phyloP scores from a whole-genome alignment of 2,113 vertebrate species.

The Chroicocephalus ridibundus region DNA sequence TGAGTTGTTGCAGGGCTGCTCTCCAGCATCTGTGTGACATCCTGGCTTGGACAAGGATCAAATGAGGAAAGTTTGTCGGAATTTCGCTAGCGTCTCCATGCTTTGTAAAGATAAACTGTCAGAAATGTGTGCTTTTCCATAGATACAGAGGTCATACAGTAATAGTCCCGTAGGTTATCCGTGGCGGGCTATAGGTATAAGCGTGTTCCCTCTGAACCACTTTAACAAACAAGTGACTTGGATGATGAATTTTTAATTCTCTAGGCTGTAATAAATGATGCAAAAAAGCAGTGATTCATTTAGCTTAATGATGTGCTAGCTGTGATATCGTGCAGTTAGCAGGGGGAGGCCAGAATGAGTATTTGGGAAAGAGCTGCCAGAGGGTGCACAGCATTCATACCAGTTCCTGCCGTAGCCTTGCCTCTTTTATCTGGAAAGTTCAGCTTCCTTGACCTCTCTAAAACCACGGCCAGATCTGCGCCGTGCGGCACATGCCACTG shows the following conservation, averaged over 20 bases:
- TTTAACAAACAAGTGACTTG: neutral
- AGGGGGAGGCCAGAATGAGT: neutral
- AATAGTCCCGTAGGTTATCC: neutral
- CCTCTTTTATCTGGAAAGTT: neutral
- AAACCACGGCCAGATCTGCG: neutral
- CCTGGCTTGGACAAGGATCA: neutral
- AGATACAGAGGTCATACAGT: neutral
- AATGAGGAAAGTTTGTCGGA: neutral
- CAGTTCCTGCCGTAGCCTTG: neutral
- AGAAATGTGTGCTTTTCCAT: neutral
- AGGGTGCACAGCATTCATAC: neutral
- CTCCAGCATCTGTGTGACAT: neutral
- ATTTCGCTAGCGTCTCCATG: neutral
- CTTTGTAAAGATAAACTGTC: neutral
- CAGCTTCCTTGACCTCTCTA: neutral
- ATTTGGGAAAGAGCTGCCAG: neutral
- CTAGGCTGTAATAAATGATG: neutral
- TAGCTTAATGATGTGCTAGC: neutral
- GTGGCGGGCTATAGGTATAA: neutral
- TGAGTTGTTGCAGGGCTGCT: neutral
- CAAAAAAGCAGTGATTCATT: neutral
- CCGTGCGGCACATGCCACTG: neutral
- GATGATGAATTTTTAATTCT: neutral
- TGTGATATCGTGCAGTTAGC: too few relatives aligned
- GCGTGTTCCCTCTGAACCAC: neutral